Percentiles rank a stretch among this genome's conserved stretches.
These are phyloP conservation scores for Telenomus remus DNA, from an alignment of 1,140 invertebrate species.

Conservation along the genomic window DNA sequence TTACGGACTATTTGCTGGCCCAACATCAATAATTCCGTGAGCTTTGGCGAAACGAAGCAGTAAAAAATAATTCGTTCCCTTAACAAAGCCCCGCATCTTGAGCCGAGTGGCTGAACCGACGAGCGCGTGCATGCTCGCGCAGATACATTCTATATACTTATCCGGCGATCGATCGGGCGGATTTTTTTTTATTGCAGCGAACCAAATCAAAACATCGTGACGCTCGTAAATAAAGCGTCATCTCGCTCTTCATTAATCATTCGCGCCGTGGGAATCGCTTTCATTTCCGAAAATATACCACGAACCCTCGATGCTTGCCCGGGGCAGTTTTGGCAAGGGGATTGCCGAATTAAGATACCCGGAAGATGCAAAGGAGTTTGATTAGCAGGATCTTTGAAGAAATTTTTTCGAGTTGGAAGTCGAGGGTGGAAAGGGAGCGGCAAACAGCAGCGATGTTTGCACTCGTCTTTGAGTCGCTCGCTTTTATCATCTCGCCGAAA, in stretches of 20 bases:
- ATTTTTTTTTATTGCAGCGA: constrained; percentile 31
- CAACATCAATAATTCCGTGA: constrained; percentile 30
- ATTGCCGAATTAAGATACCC: not conserved
- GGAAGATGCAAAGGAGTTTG: not conserved
- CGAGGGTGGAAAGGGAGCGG: too few species aligned
- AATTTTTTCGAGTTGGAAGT: not conserved
- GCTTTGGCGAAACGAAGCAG: constrained; percentile 22
- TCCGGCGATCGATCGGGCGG: constrained; percentile 22
- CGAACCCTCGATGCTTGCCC: constrained; percentile 11
- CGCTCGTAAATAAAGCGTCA: constrained; percentile 13
- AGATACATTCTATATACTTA: constrained; percentile 4
- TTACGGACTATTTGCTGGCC: constrained; percentile 29
- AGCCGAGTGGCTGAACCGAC: constrained; percentile 33
- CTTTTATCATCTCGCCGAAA: constrained; percentile 10
- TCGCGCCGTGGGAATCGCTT: constrained; percentile 16
- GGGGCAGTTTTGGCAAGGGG: not conserved
- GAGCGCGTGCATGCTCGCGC: constrained; percentile 10
- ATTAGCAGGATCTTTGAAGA: too few species aligned
- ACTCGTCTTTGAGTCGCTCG: constrained; percentile 11
- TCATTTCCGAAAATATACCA: constrained; percentile 22
- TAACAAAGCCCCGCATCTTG: constrained; percentile 40
- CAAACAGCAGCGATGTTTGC: too few species aligned
- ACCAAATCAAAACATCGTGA: constrained; percentile 41
- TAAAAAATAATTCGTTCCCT: constrained; percentile 41
- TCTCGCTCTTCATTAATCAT: constrained; percentile 43